These are phyloP conservation scores for Astropecten irregularis DNA, from an alignment of 53 echinoderm and acorn worm genomes.

Conservation along the genomic window DNA sequence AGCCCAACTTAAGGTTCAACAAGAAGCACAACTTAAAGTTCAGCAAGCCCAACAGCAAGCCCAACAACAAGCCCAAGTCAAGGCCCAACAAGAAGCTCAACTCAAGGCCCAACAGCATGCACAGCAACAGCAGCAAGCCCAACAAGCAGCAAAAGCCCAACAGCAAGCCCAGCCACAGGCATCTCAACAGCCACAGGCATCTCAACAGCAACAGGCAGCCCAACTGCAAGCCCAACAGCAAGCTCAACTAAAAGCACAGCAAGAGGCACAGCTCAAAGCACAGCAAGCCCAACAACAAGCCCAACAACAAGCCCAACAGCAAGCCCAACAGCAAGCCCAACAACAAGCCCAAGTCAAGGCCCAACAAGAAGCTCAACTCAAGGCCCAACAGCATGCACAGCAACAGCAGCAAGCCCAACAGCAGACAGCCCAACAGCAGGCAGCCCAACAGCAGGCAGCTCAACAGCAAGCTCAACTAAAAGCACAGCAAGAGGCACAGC, in stretches of 20 bases:
- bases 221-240: conserved; percentile 16
- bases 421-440: conserved; percentile 6
- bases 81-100: conserved; percentile 7
- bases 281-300: conserved; percentile 48
- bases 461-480: conserved; percentile 31
- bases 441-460: conserved; percentile 47
- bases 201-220: conserved; percentile 16
- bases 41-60: conserved; percentile 24
- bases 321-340: conserved; percentile 43
- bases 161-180: not conserved
- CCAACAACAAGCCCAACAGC: conserved; percentile 20
- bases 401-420: conserved; percentile 27
- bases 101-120: not conserved
- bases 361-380: not conserved
- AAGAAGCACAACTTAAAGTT: not conserved
- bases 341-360: conserved; percentile 9
- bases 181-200: not conserved
- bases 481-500: not conserved
- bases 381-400: not conserved
- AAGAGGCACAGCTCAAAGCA: conserved; percentile 37
- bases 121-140: conserved; percentile 31
- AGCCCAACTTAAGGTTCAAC: conserved; percentile 41
- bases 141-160: not conserved
- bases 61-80: conserved; percentile 25
- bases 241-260: conserved; percentile 44